Evolutionary conservation across 2,888 invertebrate genomes (phyloP), one percentile per base, ranked within the genome.

Genomic region (Linnaemya vulpina): DNA sequence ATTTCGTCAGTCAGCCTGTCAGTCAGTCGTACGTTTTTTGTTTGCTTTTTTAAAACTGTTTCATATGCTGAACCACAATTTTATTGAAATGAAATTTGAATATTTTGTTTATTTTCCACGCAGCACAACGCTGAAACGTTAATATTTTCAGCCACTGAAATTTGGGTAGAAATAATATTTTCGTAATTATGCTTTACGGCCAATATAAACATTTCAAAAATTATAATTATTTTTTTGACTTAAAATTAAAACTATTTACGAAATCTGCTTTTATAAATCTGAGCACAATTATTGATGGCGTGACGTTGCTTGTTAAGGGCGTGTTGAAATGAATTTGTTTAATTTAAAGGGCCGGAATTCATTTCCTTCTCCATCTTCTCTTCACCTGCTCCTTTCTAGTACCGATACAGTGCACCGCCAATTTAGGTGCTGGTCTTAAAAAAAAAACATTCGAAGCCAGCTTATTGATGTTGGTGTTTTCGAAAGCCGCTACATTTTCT

Each of bases 81-180:
- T 35, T 51, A 10, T 71, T 71, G 13, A 71, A 65, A 20, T 40
- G 8, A 49, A 35, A 67, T 68, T 51, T 51, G 17, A 60, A 60
- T 60, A 60, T 35, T 35, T 35, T 20, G 30, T 30, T 2, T 30
- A 1, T 38, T 58, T 30, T 17, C 1, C 8, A n/a, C 2, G 15
- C n/a, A 17, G n/a, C n/a, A 17, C 2, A 30, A 43, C 10, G 40
- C 22, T 55, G 49, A 38, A 46, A 49, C 5, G 25, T 68, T 40
- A 35, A 58, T 67, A 49, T 53, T 53, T 53, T 2, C 22, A 15
- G 53, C 35, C 4, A 62, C 53, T 53, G 35, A 76, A 63, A 82
- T 83, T 79, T 79, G 67, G 78, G 83, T 83, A 83, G 70, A 79
- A 83, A 75, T 83, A 83, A 83, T 83, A 75, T 79, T 79, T 75